Evolutionary conservation across 2,888 invertebrate genomes (phyloP), one percentile per base, ranked within the genome.

Genomic region (Diarsia rubi): DNA sequence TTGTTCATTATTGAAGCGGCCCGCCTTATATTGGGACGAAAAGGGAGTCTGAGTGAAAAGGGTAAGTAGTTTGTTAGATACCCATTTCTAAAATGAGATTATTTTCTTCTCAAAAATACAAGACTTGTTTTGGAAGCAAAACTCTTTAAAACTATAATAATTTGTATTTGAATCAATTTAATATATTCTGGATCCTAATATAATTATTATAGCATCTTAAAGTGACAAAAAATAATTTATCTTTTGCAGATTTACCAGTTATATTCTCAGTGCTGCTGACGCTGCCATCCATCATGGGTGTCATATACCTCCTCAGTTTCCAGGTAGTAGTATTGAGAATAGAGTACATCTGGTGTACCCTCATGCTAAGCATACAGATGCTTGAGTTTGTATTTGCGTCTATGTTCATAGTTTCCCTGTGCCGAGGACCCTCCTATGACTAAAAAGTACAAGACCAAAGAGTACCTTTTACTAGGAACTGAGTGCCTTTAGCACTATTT

Each of bases 331-430:
- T 98, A 71, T 97, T 99, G 76, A 97, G 98, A 90, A 97, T 99
- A 88, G 99, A 99, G 96, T 98, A 98, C 88, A 98, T 99, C 90
- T 97, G 99, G 92, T 98, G 98, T 93, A 98, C 98, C 84, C 98
- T 99, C 90, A 98, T 99, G 97, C 95, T 99, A 79, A 97, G 97
- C 73, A 97, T 99, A 88, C 98, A 99, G 92, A 96, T 97, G 59
- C 96, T 98, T 47, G 98, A 99, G 96, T 97, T 99, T 86, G 94
- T 98, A 81, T 98, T 98, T 94, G 98, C 98, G 78, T 97, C 98
- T 85, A 97, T 99, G 94, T 98, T 97, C 88, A 96, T 97, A 87
- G 97, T 96, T 73, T 97, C 97, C 77, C 97, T 97, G 95, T 97
- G 97, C 90, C 95, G 96, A 86, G 97, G 97, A 78, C 97, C 97